These are phyloP conservation scores for Scelioninae gen. 1 DNA, from an alignment of 2,888 invertebrate species.

Conservation along the genomic window DNA sequence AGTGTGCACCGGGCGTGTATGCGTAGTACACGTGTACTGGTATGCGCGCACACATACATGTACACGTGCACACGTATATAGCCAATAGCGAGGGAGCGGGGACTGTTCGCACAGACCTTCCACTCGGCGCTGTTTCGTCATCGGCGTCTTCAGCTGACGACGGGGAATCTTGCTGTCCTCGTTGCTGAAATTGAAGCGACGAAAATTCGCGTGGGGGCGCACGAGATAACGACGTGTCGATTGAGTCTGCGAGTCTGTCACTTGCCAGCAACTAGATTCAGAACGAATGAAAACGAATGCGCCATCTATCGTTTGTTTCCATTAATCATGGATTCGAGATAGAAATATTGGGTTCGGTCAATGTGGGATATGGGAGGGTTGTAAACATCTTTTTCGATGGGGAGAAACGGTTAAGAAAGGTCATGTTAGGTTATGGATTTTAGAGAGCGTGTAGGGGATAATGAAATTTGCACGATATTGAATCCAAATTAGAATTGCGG, in stretches of 20 bases:
- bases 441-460: too few species aligned
- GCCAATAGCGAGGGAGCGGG: not conserved
- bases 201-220: conserved; percentile 50
- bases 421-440: too few species aligned
- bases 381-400: too few species aligned
- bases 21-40: not conserved
- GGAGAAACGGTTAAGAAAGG: too few species aligned
- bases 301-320: too few species aligned
- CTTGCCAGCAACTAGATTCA: conserved; percentile 5
- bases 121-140: conserved; percentile 61
- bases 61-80: not conserved
- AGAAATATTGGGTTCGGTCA: not conserved
- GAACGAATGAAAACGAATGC: too few species aligned
- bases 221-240: conserved; percentile 49
- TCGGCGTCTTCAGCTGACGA: conserved; percentile 59
- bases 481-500: too few species aligned
- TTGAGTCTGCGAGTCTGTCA: conserved; percentile 23
- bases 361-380: not conserved
- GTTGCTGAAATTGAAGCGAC: conserved; percentile 33
- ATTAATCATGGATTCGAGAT: too few species aligned
- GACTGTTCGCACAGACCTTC: conserved; percentile 41
- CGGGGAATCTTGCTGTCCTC: too few species aligned
- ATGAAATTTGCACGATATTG: too few species aligned
- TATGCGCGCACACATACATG: conserved; percentile 3
- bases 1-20: conserved; percentile 25